These are phyloP conservation scores for Microcaecilia unicolor DNA, from an alignment of 2,797 vertebrate species.

Conservation along the genomic window DNA sequence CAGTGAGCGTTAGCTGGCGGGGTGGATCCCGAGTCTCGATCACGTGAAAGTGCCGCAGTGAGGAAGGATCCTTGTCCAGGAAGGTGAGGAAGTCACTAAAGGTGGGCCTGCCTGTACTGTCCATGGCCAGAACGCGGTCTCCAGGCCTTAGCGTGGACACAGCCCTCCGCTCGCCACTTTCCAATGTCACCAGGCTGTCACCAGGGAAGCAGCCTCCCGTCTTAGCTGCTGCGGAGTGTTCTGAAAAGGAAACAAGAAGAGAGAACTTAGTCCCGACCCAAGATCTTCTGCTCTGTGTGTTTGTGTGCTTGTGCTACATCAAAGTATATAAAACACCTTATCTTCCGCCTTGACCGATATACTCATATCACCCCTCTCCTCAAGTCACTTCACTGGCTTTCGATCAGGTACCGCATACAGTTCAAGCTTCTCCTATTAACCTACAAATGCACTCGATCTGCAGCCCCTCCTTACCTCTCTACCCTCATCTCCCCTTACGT, in stretches of 20 bases:
- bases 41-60: constrained; percentile 62
- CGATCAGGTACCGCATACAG: too few species aligned
- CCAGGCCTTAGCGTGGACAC: constrained; percentile 72
- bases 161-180: constrained; percentile 59
- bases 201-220: constrained; percentile 91
- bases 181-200: constrained; percentile 61
- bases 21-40: constrained; percentile 62
- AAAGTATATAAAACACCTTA: too few species aligned
- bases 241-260: constrained; percentile 49
- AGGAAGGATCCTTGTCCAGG: constrained; percentile 67
- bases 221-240: constrained; percentile 94
- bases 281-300: too few species aligned
- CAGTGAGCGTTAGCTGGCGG: constrained; percentile 70
- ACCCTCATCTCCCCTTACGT: too few species aligned
- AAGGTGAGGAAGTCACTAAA: constrained; percentile 87
- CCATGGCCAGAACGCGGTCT: constrained; percentile 77
- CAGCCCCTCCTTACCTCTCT: too few species aligned
- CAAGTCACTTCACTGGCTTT: too few species aligned
- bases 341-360: too few species aligned
- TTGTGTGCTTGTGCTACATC: too few species aligned
- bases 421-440: too few species aligned
- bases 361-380: too few species aligned
- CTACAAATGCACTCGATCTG: too few species aligned
- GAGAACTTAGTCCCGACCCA: too few species aligned
- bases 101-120: constrained; percentile 52